Evolutionary conservation across 2,113 vertebrate species (phyloP).

Genomic region (Pluvialis apricaria): DNA sequence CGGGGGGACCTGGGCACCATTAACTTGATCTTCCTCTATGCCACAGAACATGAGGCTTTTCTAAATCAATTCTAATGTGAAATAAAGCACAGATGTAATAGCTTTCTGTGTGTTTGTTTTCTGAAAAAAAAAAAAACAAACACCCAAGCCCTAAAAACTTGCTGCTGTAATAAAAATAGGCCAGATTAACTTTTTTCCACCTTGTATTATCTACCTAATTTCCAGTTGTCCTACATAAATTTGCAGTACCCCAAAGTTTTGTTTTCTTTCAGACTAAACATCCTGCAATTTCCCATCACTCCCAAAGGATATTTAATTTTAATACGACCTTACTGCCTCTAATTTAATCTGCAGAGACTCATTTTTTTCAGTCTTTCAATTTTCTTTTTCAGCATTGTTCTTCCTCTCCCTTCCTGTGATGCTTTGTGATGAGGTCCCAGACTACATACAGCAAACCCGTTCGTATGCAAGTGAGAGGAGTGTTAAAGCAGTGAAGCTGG

Average conservation of each 20-base stretch:
- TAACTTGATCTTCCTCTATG: neutral
- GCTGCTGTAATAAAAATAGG: neutral
- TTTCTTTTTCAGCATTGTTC: neutral
- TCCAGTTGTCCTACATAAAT: neutral
- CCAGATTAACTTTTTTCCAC: neutral
- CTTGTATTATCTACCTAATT: neutral
- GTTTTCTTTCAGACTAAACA: neutral
- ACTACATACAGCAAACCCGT: neutral
- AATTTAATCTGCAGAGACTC: neutral
- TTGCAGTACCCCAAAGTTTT: neutral
- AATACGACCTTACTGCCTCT: neutral
- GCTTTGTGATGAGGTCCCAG: neutral
- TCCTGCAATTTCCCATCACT: neutral
- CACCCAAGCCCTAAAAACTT: neutral
- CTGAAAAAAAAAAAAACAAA: neutral
- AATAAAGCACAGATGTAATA: neutral
- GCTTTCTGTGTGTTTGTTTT: neutral
- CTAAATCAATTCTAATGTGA: neutral
- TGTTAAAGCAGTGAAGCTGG: neutral
- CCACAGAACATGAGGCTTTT: neutral
- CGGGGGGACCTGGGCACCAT: rapidly evolving
- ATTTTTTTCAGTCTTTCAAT: neutral
- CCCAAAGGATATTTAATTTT: neutral
- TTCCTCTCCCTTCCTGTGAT: neutral
- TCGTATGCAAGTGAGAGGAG: neutral